These are phyloP conservation scores for Cotesia vestalis DNA, from an alignment of 1,140 invertebrate species.

Conservation along the genomic window DNA sequence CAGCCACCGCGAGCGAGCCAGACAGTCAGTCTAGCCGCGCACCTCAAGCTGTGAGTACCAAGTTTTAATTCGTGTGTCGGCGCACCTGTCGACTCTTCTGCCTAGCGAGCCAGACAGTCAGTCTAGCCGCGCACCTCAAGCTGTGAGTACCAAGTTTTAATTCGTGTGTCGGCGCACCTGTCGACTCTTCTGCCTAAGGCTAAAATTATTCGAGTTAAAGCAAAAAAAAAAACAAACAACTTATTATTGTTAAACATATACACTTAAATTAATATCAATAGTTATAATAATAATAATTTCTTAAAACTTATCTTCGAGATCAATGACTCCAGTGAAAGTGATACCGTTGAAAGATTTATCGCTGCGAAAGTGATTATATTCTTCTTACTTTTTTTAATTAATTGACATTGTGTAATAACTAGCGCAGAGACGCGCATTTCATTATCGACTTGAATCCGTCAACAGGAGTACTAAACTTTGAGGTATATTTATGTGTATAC, in stretches of 20 bases:
- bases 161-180: conserved; percentile 10
- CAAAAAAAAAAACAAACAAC: too few species aligned
- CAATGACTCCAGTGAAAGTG: too few species aligned
- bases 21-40: conserved; percentile 63
- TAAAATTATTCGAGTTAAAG: too few species aligned
- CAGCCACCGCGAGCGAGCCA: conserved; percentile 37
- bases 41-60: conserved; percentile 43
- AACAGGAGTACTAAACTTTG: background rate
- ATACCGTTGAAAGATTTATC: too few species aligned
- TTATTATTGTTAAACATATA: too few species aligned
- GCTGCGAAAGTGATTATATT: too few species aligned
- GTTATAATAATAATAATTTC: background rate
- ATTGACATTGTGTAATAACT: too few species aligned
- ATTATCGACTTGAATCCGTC: conserved; percentile 6
- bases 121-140: conserved; percentile 58
- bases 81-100: too few species aligned
- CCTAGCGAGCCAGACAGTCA: conserved; percentile 57
- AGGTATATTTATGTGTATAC: background rate
- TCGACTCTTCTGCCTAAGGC: background rate
- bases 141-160: conserved; percentile 27
- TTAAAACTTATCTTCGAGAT: background rate
- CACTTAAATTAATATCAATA: too few species aligned
- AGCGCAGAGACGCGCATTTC: too few species aligned
- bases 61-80: conserved; percentile 3
- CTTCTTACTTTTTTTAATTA: too few species aligned